These are phyloP conservation scores for Molossus alvarezi DNA, from an alignment of 2,797 vertebrate species.

Conservation along the genomic window DNA sequence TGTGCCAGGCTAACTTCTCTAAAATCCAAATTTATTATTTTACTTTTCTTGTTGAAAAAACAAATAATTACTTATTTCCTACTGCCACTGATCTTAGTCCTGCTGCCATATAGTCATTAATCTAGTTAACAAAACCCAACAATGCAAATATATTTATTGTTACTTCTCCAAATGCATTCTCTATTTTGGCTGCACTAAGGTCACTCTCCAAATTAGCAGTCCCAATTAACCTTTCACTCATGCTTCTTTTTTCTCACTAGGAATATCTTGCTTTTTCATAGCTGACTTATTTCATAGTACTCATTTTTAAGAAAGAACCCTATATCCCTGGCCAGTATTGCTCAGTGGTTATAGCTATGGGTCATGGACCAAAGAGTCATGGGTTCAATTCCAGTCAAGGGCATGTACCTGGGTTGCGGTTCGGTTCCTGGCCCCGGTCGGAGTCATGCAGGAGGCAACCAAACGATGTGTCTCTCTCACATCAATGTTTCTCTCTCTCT, in stretches of 20 bases:
- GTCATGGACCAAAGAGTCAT: too few relatives aligned
- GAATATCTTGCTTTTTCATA: not conserved
- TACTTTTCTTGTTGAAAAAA: not conserved
- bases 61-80: not conserved
- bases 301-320: not conserved
- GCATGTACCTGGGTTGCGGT: too few relatives aligned
- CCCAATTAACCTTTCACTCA: not conserved
- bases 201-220: not conserved
- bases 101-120: not conserved
- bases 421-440: too few relatives aligned
- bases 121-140: not conserved
- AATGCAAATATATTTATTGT: not conserved
- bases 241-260: not conserved
- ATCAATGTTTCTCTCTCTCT: too few relatives aligned
- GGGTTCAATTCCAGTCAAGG: too few relatives aligned
- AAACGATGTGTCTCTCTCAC: too few relatives aligned
- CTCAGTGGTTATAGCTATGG: too few relatives aligned
- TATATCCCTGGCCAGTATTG: too few relatives aligned
- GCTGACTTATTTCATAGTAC: not conserved
- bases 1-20: not conserved
- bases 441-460: too few relatives aligned
- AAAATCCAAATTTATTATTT: not conserved
- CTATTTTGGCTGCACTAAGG: not conserved
- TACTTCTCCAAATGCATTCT: not conserved
- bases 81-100: not conserved